A percentile compares a stretch with the other conserved stretches of the same genome.
phyloP scores from a whole-genome alignment of 2,888 invertebrate species.

The Helicoverpa assulta region DNA sequence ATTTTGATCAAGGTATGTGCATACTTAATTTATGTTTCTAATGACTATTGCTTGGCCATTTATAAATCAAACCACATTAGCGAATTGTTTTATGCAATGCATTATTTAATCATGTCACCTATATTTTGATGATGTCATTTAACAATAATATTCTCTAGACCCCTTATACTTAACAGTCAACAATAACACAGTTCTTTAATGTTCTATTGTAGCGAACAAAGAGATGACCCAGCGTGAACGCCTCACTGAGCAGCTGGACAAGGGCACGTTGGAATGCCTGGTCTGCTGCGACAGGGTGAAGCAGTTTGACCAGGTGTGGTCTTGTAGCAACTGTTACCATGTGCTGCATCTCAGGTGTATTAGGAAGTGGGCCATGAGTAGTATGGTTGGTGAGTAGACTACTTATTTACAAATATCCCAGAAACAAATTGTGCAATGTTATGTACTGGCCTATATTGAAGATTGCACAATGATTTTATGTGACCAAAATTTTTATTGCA shows the following conservation, averaged over 20 bases:
- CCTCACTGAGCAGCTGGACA: constrained; percentile 95
- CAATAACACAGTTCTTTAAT: too few relatives aligned
- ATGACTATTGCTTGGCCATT: not conserved
- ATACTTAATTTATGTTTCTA: not conserved
- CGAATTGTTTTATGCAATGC: too few relatives aligned
- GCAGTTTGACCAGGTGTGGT: constrained; percentile 96
- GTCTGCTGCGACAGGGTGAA: constrained; percentile 97
- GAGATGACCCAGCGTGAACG: constrained; percentile 95
- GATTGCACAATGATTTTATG: too few relatives aligned
- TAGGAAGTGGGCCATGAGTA: constrained; percentile 97
- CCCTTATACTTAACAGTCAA: not conserved
- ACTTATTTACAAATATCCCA: not conserved
- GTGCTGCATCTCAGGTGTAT: constrained; percentile 97
- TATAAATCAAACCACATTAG: not conserved
- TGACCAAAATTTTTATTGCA: too few relatives aligned
- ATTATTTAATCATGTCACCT: too few relatives aligned
- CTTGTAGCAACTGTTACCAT: constrained; percentile 97
- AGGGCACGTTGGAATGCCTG: constrained; percentile 96
- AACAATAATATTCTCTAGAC: too few relatives aligned
- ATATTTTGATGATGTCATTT: too few relatives aligned
- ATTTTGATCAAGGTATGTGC: constrained; percentile 68
- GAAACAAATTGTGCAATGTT: too few relatives aligned
- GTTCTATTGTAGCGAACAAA: constrained; percentile 45
- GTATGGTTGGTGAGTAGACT: constrained; percentile 90
- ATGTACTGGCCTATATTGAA: too few relatives aligned